Evolutionary conservation across 2,113 vertebrate species (phyloP), one percentile per base, ranked within the genome.

Genomic region (Crocuta crocuta): DNA sequence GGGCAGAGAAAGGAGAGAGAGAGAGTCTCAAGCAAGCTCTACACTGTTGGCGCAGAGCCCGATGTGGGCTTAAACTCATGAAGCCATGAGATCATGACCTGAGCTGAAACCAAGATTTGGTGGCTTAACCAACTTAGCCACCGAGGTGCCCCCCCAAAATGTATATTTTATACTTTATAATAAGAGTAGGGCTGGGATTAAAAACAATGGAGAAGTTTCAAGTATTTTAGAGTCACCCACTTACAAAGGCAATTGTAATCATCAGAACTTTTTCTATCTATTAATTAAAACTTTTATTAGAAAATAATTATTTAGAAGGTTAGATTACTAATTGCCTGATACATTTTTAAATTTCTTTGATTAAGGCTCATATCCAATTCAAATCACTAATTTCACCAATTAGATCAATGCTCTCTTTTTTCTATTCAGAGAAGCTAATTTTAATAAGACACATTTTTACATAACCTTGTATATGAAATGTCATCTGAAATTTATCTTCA

Each of bases 271-370:
- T 92, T 74, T 26, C 43, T 84, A 71, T 26, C 43, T 84, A 71
- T 28, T 92, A 80, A 95, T 96, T 88, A 80, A 90, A 94, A 84
- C 6, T 73, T 53, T 92, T 90, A 79, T 80, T 96, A 95, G 66
- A 78, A 95, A 94, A 94, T 78, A 91, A 78, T 89, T 92, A 92
- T 96, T 91, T 86, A 96, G 50, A 84, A 73, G 15, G 2, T 65
- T 95, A 92, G 48, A 92, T 95, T 89, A 70, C 48, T 97, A 97
- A 96, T 97, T 97, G 96, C 13, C 4, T 83, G 53, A 78, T 50
- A 74, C 13, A 82, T n/a, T 94, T 85, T 91, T 65, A 50, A 23
- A 96, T 89, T 94, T n/a, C 63, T 91, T 95, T 97, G 78, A 97
- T 96, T 86, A 96, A 83, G 13, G 76, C 71, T 96, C 55, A 97